Evolutionary conservation across 2,888 invertebrate genomes (phyloP), one percentile per base, ranked within the genome.

Genomic region (Drosophila austrosaltans): DNA sequence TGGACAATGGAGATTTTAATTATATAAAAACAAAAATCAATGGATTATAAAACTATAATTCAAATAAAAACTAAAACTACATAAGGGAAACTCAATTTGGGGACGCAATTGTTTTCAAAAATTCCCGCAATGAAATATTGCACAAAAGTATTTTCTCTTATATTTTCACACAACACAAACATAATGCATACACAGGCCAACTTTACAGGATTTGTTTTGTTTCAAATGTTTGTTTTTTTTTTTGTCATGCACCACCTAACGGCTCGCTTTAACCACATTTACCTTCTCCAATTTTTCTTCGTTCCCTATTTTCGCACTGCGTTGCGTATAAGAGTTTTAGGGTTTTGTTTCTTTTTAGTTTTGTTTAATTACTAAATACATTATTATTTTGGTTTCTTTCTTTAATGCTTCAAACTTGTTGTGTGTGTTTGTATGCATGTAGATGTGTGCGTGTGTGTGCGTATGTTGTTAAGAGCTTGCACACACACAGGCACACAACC

Each of bases 331-430:
- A 48, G 48, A 25, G 48, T 48, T 48, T 48, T 22, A 22, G 44
- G 60, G 28, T 53, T 63, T 20, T 30, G 36, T 36, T 32, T 48
- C 1, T 54, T 73, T 59, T 69, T 22, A 59, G 32, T 62, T 20
- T 48, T 66, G 16, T 72, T 75, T 76, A 75, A 68, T 68, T 79
- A 69, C 75, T 75, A 77, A 72, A 75, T 71, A 77, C 69, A 70
- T 59, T 66, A 69, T 80, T 78, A 77, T 87, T 84, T 84, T 87
- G 87, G 87, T 84, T 87, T 84, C 74, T 76, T 71, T 77, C 72
- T 72, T 75, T 71, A 58, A 78, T 69, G 63, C 65, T 75, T 65
- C 71, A 66, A 71, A 68, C 72, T 64, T 66, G 63, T 25, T 10
- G 8, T 53, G 53, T 20, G 22, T 48, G 28, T 36, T 42, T 69